Evolutionary conservation across 64 coral and sea anemone genomes (phyloP), one percentile per base, ranked within the genome.

Genomic region (Actinia tenebrosa): DNA sequence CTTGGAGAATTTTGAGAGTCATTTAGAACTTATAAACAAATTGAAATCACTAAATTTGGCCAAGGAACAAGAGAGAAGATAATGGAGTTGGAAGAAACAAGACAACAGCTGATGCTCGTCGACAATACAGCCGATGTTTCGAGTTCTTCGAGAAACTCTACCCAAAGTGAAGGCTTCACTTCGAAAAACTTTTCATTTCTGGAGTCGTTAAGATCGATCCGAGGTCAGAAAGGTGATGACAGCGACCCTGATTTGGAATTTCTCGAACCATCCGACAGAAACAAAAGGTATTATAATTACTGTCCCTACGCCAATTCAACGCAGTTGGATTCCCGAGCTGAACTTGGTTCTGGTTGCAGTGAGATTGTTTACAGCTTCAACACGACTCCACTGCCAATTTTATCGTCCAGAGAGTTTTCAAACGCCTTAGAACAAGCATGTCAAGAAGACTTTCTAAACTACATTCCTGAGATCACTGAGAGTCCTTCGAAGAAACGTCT

Each of bases 381-480:
- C 7, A 58, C 44, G 15, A 58, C 56, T 8, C 30, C 83, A 55
- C 44, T 53, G 15, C 17, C 44, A 26, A 43, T 75, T 18, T 27
- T 75, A 13, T 30, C 54, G 5, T 83, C 80, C 14, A 83, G 45
- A 83, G 80, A 83, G 37, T 83, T 83, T 75, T 83, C 83, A 13
- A 43, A 54, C 26, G 23, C 53, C 20, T 25, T 92, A 82, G 90
- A 92, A 59, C 90, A 86, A 64, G 90, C 86, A 17, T 92, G 84
- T 19, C 64, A 87, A 42, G 90, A 92, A 80, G 90, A 92, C 64
- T 92, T 92, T 55, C 80, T 87, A 44, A 87, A 78, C 7, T 92
- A 82, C 45, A 92, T 92, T 61, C 90, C 90, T 23, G 90, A 92
- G 53, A 92, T 92, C 11, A 83, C 90, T 22, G 59, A 85, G 23